Percentiles rank a stretch among this genome's conserved stretches.
Evolutionary conservation across 2,888 invertebrate species (phyloP).

Genomic region (Drosophila diplacantha): DNA sequence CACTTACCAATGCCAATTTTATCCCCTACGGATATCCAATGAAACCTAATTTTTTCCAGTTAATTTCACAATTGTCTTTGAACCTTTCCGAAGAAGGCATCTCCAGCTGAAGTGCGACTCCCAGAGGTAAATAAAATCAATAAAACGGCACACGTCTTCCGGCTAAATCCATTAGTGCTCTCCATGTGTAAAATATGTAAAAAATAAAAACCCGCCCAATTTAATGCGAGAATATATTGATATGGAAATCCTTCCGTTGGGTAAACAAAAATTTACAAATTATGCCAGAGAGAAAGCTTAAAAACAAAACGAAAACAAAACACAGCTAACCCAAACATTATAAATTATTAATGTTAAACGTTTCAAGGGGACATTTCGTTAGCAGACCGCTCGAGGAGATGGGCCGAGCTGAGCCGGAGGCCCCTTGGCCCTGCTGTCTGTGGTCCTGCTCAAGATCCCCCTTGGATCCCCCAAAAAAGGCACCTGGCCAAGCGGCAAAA

Average conservation of each 20-base stretch:
- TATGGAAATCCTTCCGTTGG: slow-evolving; percentile 12
- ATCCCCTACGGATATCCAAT: too few relatives aligned
- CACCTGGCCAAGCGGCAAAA: slow-evolving; percentile 57
- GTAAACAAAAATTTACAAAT: slow-evolving; percentile 23
- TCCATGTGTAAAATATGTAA: slow-evolving; percentile 2
- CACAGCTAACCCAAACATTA: slow-evolving; percentile 49
- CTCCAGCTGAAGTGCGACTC: background rate
- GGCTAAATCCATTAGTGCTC: slow-evolving; percentile 19
- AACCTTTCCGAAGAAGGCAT: background rate
- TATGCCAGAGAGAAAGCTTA: slow-evolving; percentile 5
- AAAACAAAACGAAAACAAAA: slow-evolving; percentile 37
- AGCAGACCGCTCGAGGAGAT: slow-evolving; percentile 28
- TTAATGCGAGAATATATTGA: slow-evolving; percentile 11
- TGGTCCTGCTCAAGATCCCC: slow-evolving; percentile 7
- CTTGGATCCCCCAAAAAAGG: slow-evolving; percentile 7
- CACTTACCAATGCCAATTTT: background rate
- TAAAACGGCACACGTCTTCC: background rate
- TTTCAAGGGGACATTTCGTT: slow-evolving; percentile 59
- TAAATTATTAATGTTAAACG: slow-evolving; percentile 68
- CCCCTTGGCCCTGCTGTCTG: background rate
- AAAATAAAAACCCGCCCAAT: slow-evolving; percentile 2
- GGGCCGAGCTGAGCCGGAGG: background rate
- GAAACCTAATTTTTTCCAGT: background rate
- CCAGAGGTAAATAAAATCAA: background rate
- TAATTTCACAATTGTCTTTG: background rate